Conservation (phyloP, 2,888 invertebrate species). For the Thereva unica region DNA sequence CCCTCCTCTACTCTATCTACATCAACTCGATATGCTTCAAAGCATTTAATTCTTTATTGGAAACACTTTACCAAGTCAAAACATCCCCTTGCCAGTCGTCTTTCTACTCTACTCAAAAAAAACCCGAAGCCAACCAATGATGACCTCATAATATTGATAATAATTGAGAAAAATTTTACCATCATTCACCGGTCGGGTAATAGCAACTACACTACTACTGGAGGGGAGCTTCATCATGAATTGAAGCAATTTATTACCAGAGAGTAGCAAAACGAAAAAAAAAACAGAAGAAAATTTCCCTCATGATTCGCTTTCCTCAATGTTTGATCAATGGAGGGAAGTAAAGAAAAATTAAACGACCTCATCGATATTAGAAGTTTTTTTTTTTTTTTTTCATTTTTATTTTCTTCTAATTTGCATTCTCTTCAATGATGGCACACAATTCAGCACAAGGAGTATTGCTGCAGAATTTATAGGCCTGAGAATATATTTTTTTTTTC, state of each 20-base stretch:
- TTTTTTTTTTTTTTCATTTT: conserved; percentile 16
- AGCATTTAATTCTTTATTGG: too few species aligned
- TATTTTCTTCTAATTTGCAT: conserved; percentile 29
- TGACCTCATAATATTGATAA: too few species aligned
- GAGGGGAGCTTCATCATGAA: conserved; percentile 17
- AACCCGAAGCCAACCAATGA: too few species aligned
- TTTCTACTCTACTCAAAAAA: too few species aligned
- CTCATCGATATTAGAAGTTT: conserved; percentile 16
- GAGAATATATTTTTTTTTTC: conserved; percentile 20
- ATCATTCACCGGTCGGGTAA: background rate
- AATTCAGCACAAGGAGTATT: conserved; percentile 12
- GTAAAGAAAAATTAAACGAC: conserved; percentile 31
- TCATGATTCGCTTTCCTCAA: conserved; percentile 1
- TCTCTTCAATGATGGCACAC: conserved; percentile 16
- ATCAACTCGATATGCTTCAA: too few species aligned
- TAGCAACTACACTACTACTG: conserved; percentile 19
- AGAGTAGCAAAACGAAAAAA: too few species aligned
- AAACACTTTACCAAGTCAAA: too few species aligned
- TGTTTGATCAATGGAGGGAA: conserved; percentile 29
- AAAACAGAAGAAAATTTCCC: conserved; percentile 9
- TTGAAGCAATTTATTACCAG: conserved; percentile 35
- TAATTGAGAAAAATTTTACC: too few species aligned
- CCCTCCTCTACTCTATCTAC: too few species aligned
- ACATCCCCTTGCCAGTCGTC: too few species aligned
- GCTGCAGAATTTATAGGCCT: too few species aligned